Evolutionary conservation across 2,888 invertebrate species (phyloP).

Genomic region (Hirudinaria manillensis): DNA sequence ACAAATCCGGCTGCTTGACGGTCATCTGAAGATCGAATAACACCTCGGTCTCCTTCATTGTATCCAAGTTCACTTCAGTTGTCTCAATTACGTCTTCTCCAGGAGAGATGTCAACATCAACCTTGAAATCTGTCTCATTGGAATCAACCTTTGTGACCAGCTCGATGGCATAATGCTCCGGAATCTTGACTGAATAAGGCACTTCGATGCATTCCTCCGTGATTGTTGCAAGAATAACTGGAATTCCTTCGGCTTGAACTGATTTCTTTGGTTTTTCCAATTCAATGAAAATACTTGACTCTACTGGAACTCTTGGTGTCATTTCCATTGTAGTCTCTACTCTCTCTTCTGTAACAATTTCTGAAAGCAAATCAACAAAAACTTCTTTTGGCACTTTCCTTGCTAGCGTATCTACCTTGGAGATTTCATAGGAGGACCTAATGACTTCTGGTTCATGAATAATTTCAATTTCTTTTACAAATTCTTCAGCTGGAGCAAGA

Average conservation of each 20-base stretch:
- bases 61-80: not conserved
- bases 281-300: not conserved
- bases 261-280: not conserved
- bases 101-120: slow-evolving; percentile 20
- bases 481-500: slow-evolving; percentile 1
- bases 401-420: not conserved
- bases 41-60: slow-evolving; percentile 11
- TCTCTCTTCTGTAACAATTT: not conserved
- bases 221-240: slow-evolving; percentile 8
- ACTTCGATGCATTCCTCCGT: not conserved
- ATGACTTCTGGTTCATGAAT: not conserved
- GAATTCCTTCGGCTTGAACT: not conserved
- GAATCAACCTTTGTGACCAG: not conserved
- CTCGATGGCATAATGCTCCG: slow-evolving; percentile 21
- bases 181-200: not conserved
- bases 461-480: not conserved
- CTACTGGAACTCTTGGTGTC: not conserved
- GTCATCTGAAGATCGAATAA: not conserved
- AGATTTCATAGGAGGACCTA: not conserved
- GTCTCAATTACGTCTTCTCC: slow-evolving; percentile 3
- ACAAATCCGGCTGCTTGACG: slow-evolving; percentile 8
- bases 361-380: not conserved
- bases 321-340: not conserved
- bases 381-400: not conserved
- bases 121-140: not conserved